Evolutionary conservation across 1,140 invertebrate species (phyloP), one percentile per base, ranked within the genome.

Genomic region (Drosophila murphyi): DNA sequence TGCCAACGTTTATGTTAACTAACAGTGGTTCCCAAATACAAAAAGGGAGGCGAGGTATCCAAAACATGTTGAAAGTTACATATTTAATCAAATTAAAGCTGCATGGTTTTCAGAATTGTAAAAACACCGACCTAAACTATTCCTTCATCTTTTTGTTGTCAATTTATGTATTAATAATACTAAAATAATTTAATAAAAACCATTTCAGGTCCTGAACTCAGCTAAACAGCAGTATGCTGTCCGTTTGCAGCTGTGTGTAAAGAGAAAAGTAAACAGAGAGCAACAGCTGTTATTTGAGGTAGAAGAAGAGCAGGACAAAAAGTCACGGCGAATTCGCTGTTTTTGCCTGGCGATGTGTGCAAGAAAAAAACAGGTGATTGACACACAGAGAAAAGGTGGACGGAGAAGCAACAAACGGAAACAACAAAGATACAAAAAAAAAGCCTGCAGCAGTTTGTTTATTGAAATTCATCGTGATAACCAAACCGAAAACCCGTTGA

Each of bases 311-410:
- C 37, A 47, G n/a, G 51, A 35, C 3, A 31, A 45, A 34, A 43
- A 60, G 50, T 48, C 51, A 45, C 67, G 67, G 65, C 67, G 65
- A 70, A 70, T 69, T 74, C 51, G 50, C 12, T 71, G 52, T 51
- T 70, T 70, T 61, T 71, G 63, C 41, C n/a, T 52, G 52, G 52
- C 81, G 68, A 59, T 77, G 67, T 80, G 73, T 76, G 77, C 20
- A 20, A 20, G 20, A 20, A 83, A 82, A 82, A 77, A 86, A 87
- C 79, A 82, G 79, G 83, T 82, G 83, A 88, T 73, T 87, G 83
- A 87, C 79, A 87, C 76, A 88, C 20, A 20, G 20, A 20, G 64
- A 87, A 86, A 81, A 72, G 67, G 63, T 73, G 72, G 70, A 82
- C 78, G 20, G 20, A 20, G 20, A 20, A 20, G 20, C 20, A 76